phyloP scores from a whole-genome alignment of 2,888 invertebrate species.

The Agrotis exclamationis region DNA sequence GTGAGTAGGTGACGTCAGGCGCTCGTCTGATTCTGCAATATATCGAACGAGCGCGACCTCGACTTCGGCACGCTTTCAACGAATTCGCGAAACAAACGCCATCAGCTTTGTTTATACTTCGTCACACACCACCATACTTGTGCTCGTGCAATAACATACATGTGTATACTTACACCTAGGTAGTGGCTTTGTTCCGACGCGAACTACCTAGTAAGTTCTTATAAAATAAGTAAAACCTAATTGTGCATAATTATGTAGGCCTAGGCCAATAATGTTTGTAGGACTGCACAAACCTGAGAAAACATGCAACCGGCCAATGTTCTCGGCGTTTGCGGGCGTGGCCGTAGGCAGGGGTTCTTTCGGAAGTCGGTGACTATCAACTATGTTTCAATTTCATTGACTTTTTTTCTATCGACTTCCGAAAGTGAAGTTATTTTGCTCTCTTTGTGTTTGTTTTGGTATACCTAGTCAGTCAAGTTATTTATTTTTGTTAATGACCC shows the following conservation, averaged over 20 bases:
- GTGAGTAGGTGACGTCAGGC: constrained; percentile 43
- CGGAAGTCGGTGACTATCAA: too few relatives aligned
- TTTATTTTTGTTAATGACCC: too few relatives aligned
- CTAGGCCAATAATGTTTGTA: not conserved
- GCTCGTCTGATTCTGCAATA: constrained; percentile 19
- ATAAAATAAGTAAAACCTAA: too few relatives aligned
- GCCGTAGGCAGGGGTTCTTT: too few relatives aligned
- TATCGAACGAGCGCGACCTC: constrained; percentile 47
- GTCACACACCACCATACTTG: not conserved
- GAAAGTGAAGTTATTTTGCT: too few relatives aligned
- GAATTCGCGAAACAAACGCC: constrained; percentile 11
- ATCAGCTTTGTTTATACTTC: constrained; percentile 6
- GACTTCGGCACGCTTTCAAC: constrained; percentile 22
- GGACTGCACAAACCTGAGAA: not conserved
- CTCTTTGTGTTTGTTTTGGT: too few relatives aligned
- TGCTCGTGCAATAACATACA: not conserved
- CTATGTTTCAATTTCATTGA: too few relatives aligned
- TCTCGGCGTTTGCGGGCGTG: not conserved
- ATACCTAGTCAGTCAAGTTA: too few relatives aligned
- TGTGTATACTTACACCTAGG: too few relatives aligned
- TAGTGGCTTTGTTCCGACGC: too few relatives aligned
- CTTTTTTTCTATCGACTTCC: too few relatives aligned
- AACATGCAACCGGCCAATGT: not conserved
- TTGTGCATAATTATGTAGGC: not conserved
- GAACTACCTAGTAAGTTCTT: not conserved